Base-by-base conservation (phyloP, 2,113 vertebrate species). In the Neotoma lepida region DNA sequence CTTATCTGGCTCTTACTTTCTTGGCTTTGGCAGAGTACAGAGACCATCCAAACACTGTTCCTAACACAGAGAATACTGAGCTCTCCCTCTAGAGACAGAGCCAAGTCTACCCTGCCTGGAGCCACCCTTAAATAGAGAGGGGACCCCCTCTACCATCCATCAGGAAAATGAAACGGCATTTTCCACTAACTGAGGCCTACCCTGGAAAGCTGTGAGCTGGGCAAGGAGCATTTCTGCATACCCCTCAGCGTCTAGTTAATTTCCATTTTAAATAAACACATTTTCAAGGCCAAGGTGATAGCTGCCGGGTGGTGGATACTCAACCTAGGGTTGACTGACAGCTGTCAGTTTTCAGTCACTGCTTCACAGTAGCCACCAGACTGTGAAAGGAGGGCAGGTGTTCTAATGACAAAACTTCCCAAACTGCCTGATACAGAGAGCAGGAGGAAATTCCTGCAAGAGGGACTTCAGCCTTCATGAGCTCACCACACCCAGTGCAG, bases 371-470 rank as follows among this genome's bases (percentile, higher is more conserved):
- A 95, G 91, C 95, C 96, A 33, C 96, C 97, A 92, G 89, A 91
- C 97, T 96, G 95, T 46, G 95, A 98, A 97, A 80, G 95, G 97
- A 89, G 86, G 97, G 97, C 96, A 95, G 95, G 94, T 87, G 92
- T 88, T 94, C 96, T 98, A 95, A 97, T 66, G 88, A 96, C 94
- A 95, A 61, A 98, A 95, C 98, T 92, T 95, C 90, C 97, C 94
- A 91, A 95, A 97, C 85, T 17, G 96, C 88, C 97, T 97, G 89
- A 81, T 86, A 44, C 0, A 61, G 92, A 56, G 9, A 87, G 85
- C 46, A 71, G 35, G n/a, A 58, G 35, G 33, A 61, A 28, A 95
- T 3, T 96, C 90, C 90, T 88, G 92, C 41, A 33, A 97, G 97
- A 97, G 91, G 96, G 96, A 97, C 97, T 97, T 97, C 95, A 90